A percentile compares a stretch with the other conserved stretches of the same genome.
These are phyloP conservation scores for Bryconaethiops microstoma DNA, from an alignment of 2,797 vertebrate species.

Conservation along the genomic window DNA sequence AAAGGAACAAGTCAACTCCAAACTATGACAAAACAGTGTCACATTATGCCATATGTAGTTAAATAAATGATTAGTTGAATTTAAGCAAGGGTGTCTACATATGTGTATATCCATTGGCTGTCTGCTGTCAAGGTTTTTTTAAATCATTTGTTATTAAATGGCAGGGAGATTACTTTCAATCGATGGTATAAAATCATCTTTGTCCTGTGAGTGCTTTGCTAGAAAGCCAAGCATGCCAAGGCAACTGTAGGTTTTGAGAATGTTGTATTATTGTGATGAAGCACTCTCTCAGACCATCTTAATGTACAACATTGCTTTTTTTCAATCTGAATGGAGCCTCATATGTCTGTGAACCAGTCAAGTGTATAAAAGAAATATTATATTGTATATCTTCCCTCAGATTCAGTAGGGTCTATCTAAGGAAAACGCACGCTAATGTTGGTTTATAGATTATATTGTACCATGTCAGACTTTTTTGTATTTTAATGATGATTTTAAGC, in stretches of 20 bases:
- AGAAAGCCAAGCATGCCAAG: conserved; percentile 44
- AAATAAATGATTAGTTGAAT: conserved; percentile 26
- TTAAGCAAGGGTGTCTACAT: conserved; percentile 42
- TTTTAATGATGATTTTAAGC: conserved; percentile 58
- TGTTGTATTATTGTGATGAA: conserved; percentile 41
- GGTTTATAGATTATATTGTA: conserved; percentile 53
- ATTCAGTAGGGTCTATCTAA: conserved; percentile 49
- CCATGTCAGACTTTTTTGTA: conserved; percentile 50
- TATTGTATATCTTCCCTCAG: conserved; percentile 46
- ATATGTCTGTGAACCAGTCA: conserved; percentile 57
- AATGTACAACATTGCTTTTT: conserved; percentile 34
- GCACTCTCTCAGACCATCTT: conserved; percentile 37
- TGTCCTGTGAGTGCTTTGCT: conserved; percentile 47
- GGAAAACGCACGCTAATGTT: conserved; percentile 46
- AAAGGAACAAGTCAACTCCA: neutral
- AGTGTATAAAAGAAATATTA: conserved; percentile 54
- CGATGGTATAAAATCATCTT: conserved; percentile 26
- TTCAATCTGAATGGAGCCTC: conserved; percentile 41
- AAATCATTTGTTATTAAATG: conserved; percentile 22
- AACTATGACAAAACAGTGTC: conserved; percentile 12
- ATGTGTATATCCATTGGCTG: conserved; percentile 42
- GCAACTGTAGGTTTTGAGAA: conserved; percentile 35
- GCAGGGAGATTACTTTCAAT: conserved; percentile 44
- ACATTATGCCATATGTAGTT: conserved; percentile 17
- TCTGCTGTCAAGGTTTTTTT: conserved; percentile 42